phyloP scores from a whole-genome alignment of 1,140 invertebrate genomes.

The Dendroctonus valens region DNA sequence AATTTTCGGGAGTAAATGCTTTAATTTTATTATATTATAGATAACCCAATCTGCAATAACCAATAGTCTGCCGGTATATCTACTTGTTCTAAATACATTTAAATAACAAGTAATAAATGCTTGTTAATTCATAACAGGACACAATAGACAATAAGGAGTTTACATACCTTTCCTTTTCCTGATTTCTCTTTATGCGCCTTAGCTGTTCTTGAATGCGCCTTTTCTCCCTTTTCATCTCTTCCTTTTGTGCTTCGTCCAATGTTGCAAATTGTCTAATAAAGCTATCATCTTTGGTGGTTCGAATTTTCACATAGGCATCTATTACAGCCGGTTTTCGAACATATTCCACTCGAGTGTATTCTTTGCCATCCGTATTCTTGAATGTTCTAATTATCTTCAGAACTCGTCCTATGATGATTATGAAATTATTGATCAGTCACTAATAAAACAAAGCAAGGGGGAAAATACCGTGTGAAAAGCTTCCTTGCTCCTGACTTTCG shows the following conservation, averaged over 20 bases:
- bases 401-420: constrained; percentile 64
- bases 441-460: no score
- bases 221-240: constrained; percentile 96
- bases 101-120: no score
- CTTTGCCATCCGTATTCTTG: constrained; percentile 82
- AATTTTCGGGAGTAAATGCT: no score
- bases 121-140: no score
- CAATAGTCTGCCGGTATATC: no score
- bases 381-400: constrained; percentile 96
- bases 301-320: constrained; percentile 94
- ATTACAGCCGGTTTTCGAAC: constrained; percentile 92
- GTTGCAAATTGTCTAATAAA: constrained; percentile 92
- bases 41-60: background rate
- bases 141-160: background rate
- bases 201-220: constrained; percentile 95
- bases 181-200: constrained; percentile 87
- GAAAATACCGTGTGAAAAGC: background rate
- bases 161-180: constrained; percentile 68
- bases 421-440: background rate
- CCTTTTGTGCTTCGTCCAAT: constrained; percentile 86
- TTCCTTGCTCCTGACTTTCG: constrained; percentile 54
- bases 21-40: no score
- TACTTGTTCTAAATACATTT: no score
- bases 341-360: constrained; percentile 91
- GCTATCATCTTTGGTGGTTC: constrained; percentile 90